A percentile compares a stretch with the other conserved stretches of the same genome.
Evolutionary conservation across 2,113 vertebrate species (phyloP).

Genomic region (Cottus gobio): DNA sequence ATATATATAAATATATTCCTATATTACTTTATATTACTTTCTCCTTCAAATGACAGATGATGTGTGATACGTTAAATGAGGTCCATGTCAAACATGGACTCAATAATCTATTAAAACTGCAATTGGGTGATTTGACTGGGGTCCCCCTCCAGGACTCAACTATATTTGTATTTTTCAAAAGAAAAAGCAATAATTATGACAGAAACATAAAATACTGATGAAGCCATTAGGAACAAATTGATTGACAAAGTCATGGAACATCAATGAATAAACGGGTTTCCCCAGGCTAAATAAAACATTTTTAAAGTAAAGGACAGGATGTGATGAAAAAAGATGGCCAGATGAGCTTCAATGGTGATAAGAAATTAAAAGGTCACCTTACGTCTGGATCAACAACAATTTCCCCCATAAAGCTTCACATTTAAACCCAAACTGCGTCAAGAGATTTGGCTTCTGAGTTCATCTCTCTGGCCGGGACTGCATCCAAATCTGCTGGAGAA

Average conservation of each 20-base stretch:
- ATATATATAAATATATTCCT: no score
- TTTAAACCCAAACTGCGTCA: conserved; percentile 25
- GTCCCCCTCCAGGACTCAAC: background rate
- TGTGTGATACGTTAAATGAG: no score
- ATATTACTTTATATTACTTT: no score
- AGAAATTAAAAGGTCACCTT: conserved; percentile 6
- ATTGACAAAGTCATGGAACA: background rate
- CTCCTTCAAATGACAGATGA: no score
- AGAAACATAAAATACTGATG: background rate
- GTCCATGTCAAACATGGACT: background rate
- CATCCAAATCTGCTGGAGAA: background rate
- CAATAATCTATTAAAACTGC: background rate
- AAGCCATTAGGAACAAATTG: background rate
- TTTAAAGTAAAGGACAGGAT: background rate
- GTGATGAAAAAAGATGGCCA: background rate
- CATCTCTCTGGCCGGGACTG: conserved; percentile 8
- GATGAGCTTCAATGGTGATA: no score
- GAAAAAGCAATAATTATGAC: background rate
- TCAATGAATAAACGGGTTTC: background rate
- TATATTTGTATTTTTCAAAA: background rate
- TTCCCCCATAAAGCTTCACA: no score
- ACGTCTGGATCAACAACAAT: background rate
- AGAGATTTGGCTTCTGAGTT: conserved; percentile 14
- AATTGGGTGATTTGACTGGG: no score
- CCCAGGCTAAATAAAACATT: background rate